These are phyloP conservation scores for Gobiocypris rarus DNA, from an alignment of 2,113 vertebrate species.

Conservation along the genomic window DNA sequence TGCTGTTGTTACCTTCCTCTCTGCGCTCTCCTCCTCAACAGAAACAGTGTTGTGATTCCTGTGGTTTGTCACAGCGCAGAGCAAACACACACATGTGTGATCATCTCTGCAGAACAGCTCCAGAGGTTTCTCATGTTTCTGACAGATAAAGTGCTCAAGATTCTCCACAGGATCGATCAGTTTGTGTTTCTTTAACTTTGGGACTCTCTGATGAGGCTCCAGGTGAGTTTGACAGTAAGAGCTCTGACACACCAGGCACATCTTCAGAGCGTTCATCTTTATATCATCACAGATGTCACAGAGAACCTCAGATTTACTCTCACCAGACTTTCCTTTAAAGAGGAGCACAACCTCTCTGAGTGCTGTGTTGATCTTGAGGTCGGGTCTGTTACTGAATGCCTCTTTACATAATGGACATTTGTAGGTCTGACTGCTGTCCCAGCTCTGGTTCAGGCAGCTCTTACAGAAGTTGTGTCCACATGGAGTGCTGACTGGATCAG, in stretches of 20 bases:
- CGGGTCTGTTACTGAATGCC: fast-evolving
- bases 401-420: too few relatives aligned
- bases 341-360: neutral
- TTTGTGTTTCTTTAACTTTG: slow-evolving; percentile 6
- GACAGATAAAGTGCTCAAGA: neutral
- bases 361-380: neutral
- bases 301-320: neutral
- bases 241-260: neutral
- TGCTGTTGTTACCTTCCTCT: neutral
- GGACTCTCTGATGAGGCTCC: slow-evolving; percentile 13
- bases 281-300: slow-evolving; percentile 12
- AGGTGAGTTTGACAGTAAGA: neutral
- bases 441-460: too few relatives aligned
- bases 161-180: slow-evolving; percentile 6
- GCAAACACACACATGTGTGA: neutral
- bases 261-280: neutral
- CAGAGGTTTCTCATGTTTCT: slow-evolving; percentile 14
- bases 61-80: neutral
- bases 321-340: neutral
- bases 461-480: too few relatives aligned
- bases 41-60: neutral
- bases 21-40: neutral
- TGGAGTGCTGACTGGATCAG: neutral
- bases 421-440: too few relatives aligned
- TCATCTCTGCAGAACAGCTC: slow-evolving; percentile 6